Base-by-base conservation (phyloP, 2,888 invertebrate genomes). In the Temnothorax ravouxi region DNA sequence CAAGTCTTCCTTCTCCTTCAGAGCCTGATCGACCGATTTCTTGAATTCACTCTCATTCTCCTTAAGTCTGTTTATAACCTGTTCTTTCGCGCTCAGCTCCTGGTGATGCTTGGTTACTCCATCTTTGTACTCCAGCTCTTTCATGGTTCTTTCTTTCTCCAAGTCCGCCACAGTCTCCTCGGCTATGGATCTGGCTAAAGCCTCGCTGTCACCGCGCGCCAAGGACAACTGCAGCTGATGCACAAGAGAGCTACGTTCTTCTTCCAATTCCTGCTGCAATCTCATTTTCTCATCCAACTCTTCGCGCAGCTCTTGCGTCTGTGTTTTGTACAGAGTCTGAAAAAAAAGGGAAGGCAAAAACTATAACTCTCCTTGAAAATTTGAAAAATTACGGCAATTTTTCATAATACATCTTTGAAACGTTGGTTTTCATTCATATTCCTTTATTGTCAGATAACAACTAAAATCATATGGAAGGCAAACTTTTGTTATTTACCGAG, bases 141-240 rank as follows among this genome's bases (percentile, higher is more conserved):
- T 98, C 97, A 99, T 98, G 0, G 99, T 99, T 95, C 98, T 98
- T 95, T 99, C 99, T 95, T 99, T 99, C 95, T 99, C 99, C 29
- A 99, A 95, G 95, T 99, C 99, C 41, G 98, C 98, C 0, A 99
- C 97, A 0, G 98, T 98, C 95, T 99, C 99, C 94, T 99, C 99
- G 5, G 99, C 99, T 93, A 99, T 98, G 50, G 98, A 98, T 88
- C 97, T 96, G 3, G 99, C 98, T 87, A 99, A 95, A n/a, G 99
- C 98, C 95, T 99, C 99, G 0, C 98, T 97, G 95, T 99, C 99
- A 0, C 98, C 99, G 84, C 98, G 96, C 0, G 98, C 98, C 80
- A 98, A 96, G 13, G 99, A 98, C 84, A 99, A 96, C 95, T 99
- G 98, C 91, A 99, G 96, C 95, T 99, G 99, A 94, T 98, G 98